Conservation (phyloP, 2,113 vertebrate genomes). For the Esox niger region DNA sequence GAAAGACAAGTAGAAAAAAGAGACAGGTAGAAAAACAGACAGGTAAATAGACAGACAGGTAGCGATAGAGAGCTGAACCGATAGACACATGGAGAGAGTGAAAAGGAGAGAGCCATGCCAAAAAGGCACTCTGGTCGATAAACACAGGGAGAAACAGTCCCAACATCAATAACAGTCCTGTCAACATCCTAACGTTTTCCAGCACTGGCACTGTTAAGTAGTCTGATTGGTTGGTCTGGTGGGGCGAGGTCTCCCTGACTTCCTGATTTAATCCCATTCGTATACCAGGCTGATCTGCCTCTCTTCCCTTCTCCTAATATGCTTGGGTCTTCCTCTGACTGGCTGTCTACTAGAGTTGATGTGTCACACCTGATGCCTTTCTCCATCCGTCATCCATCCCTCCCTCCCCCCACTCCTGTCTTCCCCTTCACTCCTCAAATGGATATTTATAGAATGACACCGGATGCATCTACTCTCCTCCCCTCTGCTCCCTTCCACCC, state of each 20-base stretch:
- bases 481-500: slow-evolving; percentile 1
- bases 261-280: neutral
- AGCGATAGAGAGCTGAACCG: neutral
- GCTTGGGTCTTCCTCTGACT: neutral
- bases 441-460: slow-evolving; percentile 62
- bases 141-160: slow-evolving; percentile 42
- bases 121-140: slow-evolving; percentile 52
- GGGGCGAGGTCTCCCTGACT: neutral
- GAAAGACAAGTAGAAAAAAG: slow-evolving; percentile 20
- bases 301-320: neutral
- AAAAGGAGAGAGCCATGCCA: slow-evolving; percentile 23
- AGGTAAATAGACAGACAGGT: neutral
- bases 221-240: neutral
- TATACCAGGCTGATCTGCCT: neutral
- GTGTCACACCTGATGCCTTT: neutral
- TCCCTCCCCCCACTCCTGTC: slow-evolving; percentile 38
- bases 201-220: neutral
- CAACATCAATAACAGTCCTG: slow-evolving; percentile 54
- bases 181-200: slow-evolving; percentile 28
- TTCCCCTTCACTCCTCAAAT: slow-evolving; percentile 41
- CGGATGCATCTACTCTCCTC: slow-evolving; percentile 51
- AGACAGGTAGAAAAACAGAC: neutral
- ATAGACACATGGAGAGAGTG: neutral
- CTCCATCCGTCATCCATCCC: slow-evolving; percentile 13
- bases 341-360: neutral